Evolutionary conservation across 2,797 vertebrate genomes (phyloP), one percentile per base, ranked within the genome.

Genomic region (Dryobates pubescens): DNA sequence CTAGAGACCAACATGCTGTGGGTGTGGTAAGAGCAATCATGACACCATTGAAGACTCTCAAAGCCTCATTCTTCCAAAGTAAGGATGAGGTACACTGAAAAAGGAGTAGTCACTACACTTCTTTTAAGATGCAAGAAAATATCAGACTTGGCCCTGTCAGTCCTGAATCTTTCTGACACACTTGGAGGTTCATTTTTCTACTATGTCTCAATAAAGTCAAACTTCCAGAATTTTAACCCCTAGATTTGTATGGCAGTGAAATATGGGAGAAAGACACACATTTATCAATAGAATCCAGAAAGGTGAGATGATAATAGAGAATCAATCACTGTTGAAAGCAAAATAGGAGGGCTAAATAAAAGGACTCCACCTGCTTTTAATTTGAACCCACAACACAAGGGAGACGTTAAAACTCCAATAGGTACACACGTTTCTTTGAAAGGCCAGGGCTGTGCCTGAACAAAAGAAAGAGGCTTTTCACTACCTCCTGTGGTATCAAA

Each of bases 341-440:
- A 94, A 94, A 85, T 62, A 95, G 72, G 89, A 88, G 53, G 56
- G 45, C 71, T 68, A 94, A 96, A 93, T 89, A 76, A 95, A 95
- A 94, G 75, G 75, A 82, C 65, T 38, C 13, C 82, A 81, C 72
- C 80, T 86, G 81, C 30, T 79, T 83, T 79, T 86, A 80, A 86
- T 54, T 73, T 87, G 89, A 92, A 94, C 68, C n/a, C 17, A 12
- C 29, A 84, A 49, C 86, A 68, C 29, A 56, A 80, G 83, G 73
- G 86, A 93, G 49, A 96, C 82, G 67, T 94, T 89, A 91, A 90
- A 90, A 80, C 67, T 88, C 81, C 63, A 92, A 93, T 81, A 95
- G 89, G 93, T 71, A 59, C 34, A 29, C 27, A n/a, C 2, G 1
- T n/a, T 53, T 63, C 94, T 96, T 93, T 91, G 78, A 94, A 92